phyloP scores from a whole-genome alignment of 2,113 vertebrate species.

The Heterotilapia buettikoferi region DNA sequence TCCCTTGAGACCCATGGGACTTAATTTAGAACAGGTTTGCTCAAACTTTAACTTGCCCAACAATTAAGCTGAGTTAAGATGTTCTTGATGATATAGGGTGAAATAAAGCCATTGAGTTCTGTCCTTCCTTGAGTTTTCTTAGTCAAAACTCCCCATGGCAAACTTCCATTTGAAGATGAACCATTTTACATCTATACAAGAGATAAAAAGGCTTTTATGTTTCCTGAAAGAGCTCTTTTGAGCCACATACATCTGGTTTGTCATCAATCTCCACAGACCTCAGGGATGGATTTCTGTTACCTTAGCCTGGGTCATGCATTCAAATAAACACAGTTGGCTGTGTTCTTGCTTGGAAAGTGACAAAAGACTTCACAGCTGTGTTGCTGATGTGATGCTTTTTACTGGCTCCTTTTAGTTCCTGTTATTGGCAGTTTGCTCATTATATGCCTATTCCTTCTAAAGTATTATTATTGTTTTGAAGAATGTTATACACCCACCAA shows the following conservation, averaged over 20 bases:
- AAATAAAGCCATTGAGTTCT: background rate
- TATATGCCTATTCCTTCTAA: background rate
- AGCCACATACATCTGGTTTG: background rate
- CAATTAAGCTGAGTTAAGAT: background rate
- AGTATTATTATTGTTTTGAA: background rate
- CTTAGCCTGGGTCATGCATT: background rate
- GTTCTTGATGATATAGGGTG: background rate
- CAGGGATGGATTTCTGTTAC: background rate
- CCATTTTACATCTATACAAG: background rate
- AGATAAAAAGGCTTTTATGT: background rate
- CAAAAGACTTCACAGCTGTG: background rate
- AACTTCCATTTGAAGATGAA: background rate
- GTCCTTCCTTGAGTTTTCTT: background rate
- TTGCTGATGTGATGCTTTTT: background rate
- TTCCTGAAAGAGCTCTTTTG: background rate
- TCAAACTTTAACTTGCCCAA: background rate
- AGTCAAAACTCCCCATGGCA: background rate
- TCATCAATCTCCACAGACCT: background rate
- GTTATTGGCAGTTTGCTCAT: background rate
- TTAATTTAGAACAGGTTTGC: background rate
- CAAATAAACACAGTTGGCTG: background rate
- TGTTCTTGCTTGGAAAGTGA: background rate
- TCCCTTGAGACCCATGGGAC: background rate
- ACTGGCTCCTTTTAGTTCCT: background rate
- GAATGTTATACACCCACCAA: background rate